A percentile compares a stretch with the other conserved stretches of the same genome.
phyloP scores from a whole-genome alignment of 53 echinoderm and acorn worm genomes.

The Arbacia lixula region DNA sequence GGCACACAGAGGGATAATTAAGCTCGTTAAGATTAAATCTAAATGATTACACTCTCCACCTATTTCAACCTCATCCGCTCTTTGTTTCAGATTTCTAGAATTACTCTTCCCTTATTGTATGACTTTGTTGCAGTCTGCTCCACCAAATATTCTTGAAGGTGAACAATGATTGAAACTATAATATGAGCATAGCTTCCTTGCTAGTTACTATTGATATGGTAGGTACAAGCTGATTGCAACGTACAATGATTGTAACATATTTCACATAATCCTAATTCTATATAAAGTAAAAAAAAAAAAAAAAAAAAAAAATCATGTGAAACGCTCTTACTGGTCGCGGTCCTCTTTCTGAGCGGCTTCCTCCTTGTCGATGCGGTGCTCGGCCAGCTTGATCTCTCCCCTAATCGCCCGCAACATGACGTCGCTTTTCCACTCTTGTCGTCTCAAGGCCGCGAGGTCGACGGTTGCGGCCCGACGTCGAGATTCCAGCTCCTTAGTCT shows the following conservation, averaged over 20 bases:
- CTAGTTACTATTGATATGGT: too few species aligned
- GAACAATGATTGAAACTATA: too few species aligned
- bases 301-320: too few species aligned
- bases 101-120: too few species aligned
- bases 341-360: slow-evolving; percentile 14
- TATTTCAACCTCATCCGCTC: too few species aligned
- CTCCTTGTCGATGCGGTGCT: slow-evolving; percentile 36
- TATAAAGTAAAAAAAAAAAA: too few species aligned
- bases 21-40: too few species aligned
- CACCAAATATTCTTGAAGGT: too few species aligned
- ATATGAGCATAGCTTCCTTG: neutral
- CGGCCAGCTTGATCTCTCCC: slow-evolving; percentile 42
- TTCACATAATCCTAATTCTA: neutral
- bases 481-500: neutral
- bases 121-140: too few species aligned
- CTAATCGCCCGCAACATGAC: slow-evolving; percentile 4
- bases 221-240: neutral
- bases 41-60: too few species aligned
- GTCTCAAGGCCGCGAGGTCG: slow-evolving; percentile 5
- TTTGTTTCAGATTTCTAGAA: too few species aligned
- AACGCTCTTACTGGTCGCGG: neutral
- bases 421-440: slow-evolving; percentile 29
- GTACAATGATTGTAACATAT: neutral
- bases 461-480: neutral
- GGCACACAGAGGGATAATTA: too few species aligned